phyloP scores from a whole-genome alignment of 2,113 vertebrate species.

The Pipa parva region DNA sequence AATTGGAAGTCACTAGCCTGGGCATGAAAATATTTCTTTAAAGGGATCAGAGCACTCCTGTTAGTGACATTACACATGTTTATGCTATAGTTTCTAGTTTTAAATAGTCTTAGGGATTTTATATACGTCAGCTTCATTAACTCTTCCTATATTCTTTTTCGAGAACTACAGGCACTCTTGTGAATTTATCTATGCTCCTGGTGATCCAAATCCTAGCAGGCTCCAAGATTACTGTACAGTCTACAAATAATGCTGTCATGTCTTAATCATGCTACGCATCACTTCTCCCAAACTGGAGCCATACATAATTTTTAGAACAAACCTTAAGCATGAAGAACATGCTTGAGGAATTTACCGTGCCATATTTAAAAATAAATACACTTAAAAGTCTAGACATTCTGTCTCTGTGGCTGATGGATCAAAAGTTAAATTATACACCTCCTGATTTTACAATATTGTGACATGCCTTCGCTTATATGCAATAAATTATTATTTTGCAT shows the following conservation, averaged over 20 bases:
- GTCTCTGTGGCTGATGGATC: conserved; percentile 33
- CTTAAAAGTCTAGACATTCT: conserved; percentile 36
- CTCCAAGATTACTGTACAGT: conserved; percentile 2
- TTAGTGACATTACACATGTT: too few relatives aligned
- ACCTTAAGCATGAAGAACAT: conserved; percentile 34
- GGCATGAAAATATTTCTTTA: too few relatives aligned
- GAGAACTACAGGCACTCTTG: too few relatives aligned
- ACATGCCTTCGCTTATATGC: conserved; percentile 29
- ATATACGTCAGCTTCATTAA: too few relatives aligned
- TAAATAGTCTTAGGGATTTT: too few relatives aligned
- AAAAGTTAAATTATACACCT: conserved; percentile 37
- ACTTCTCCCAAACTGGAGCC: conserved; percentile 17
- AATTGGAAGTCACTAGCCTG: too few relatives aligned
- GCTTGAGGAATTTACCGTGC: conserved; percentile 37
- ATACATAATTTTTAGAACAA: conserved; percentile 34
- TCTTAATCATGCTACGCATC: conserved; percentile 20
- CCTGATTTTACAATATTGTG: conserved; percentile 31
- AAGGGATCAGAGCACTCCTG: too few relatives aligned
- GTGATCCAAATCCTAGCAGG: conserved; percentile 12
- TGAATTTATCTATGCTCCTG: too few relatives aligned
- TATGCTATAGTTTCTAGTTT: too few relatives aligned
- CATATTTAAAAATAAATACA: conserved; percentile 40
- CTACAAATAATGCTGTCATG: conserved; percentile 29
- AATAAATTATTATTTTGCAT: conserved; percentile 24
- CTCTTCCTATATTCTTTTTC: too few relatives aligned